These are phyloP conservation scores for Apteryx owenii DNA, from an alignment of 2,113 vertebrate species.

Conservation along the genomic window DNA sequence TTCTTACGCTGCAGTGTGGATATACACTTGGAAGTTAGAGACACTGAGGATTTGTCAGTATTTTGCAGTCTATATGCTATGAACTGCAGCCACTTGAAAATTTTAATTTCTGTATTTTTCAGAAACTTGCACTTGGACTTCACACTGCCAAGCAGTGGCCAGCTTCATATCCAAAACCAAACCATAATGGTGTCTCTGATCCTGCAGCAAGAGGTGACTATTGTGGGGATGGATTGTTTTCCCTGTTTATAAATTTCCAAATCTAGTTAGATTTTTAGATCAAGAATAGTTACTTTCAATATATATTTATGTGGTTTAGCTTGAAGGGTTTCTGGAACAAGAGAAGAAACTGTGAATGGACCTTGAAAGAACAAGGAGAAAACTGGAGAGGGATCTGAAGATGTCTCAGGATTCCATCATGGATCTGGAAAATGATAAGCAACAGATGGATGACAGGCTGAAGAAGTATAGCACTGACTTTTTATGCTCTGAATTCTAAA, in stretches of 20 bases:
- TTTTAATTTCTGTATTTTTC: not conserved
- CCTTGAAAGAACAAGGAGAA: constrained; percentile 83
- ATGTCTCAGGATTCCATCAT: constrained; percentile 75
- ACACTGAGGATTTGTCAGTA: not conserved
- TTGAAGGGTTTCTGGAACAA: constrained; percentile 83
- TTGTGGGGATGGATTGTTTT: not conserved
- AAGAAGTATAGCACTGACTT: constrained; percentile 78
- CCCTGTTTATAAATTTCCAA: not conserved
- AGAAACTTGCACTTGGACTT: not conserved
- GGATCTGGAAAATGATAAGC: constrained; percentile 73
- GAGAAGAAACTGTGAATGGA: constrained; percentile 85
- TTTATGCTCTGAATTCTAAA: not conserved
- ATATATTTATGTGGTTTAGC: constrained; percentile 44
- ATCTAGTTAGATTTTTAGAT: not conserved
- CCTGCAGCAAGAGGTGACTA: not conserved
- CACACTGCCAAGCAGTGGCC: not conserved
- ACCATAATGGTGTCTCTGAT: not conserved
- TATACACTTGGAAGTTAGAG: not conserved
- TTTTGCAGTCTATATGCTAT: not conserved
- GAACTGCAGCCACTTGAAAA: not conserved
- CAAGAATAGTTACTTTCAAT: not conserved
- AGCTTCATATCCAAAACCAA: not conserved
- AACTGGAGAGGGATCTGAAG: constrained; percentile 83
- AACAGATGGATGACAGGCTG: constrained; percentile 83
- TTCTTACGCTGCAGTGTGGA: not conserved